phyloP scores from a whole-genome alignment of 2,113 vertebrate species.

The Myxocyprinus asiaticus region DNA sequence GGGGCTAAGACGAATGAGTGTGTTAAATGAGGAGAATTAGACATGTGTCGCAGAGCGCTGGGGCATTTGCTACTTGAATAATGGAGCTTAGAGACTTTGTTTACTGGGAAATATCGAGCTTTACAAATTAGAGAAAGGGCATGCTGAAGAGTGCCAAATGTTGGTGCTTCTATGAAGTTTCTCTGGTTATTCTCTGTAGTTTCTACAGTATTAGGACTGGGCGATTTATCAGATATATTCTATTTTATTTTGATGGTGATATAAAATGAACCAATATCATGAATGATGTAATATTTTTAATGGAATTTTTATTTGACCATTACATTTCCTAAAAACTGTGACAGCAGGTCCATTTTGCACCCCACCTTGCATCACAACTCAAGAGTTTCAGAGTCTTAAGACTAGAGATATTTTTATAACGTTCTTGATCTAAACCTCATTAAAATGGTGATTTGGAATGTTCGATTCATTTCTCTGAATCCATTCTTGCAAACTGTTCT shows the following conservation, averaged over 20 bases:
- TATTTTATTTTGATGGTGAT: slow-evolving; percentile 3
- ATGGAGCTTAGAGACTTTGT: slow-evolving; percentile 71
- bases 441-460: not conserved
- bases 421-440: not conserved
- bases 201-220: too few relatives aligned
- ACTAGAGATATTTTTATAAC: not conserved
- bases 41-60: slow-evolving; percentile 67
- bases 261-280: not conserved
- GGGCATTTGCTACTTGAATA: slow-evolving; percentile 76
- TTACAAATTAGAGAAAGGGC: slow-evolving; percentile 41
- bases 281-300: not conserved
- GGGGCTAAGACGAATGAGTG: slow-evolving; percentile 77
- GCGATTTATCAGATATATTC: not conserved
- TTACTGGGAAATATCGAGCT: slow-evolving; percentile 65
- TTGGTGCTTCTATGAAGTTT: slow-evolving; percentile 9
- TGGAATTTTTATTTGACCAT: slow-evolving; percentile 3
- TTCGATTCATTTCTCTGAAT: not conserved
- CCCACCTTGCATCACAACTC: not conserved
- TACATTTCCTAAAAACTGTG: not conserved
- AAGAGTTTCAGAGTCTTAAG: not conserved
- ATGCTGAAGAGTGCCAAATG: slow-evolving; percentile 21
- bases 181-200: slow-evolving; percentile 5
- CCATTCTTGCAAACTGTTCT: not conserved
- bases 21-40: slow-evolving; percentile 80
- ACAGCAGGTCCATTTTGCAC: not conserved